Percentiles rank a stretch among this genome's conserved stretches.
Evolutionary conservation across 2,113 vertebrate species (phyloP).

Genomic region (Sinocyclocheilus anshuiensis): DNA sequence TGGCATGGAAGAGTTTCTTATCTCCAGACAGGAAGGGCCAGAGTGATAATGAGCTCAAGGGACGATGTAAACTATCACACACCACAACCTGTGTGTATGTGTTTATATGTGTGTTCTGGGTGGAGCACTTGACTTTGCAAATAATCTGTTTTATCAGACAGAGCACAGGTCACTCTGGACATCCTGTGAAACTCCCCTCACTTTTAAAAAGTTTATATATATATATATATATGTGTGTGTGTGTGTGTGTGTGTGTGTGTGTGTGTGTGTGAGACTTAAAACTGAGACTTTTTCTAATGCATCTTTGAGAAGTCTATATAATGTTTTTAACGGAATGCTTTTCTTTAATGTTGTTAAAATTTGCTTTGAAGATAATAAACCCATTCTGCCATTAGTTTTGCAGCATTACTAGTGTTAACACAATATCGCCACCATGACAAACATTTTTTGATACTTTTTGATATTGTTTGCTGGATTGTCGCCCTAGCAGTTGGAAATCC

Average conservation of each 20-base stretch:
- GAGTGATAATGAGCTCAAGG: slow-evolving; percentile 55
- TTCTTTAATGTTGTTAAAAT: no score
- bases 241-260: no score
- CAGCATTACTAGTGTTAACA: neutral
- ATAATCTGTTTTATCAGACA: slow-evolving; percentile 41
- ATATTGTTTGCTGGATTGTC: neutral
- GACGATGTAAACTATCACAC: slow-evolving; percentile 44
- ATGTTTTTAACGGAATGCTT: no score
- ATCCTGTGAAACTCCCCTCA: slow-evolving; percentile 26
- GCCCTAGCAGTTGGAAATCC: no score
- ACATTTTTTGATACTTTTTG: neutral
- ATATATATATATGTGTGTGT: no score
- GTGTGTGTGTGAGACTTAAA: neutral
- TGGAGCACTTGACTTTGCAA: slow-evolving; percentile 33
- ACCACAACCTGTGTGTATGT: slow-evolving; percentile 36
- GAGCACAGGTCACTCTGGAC: slow-evolving; percentile 23
- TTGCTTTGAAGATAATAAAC: neutral
- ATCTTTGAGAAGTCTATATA: no score
- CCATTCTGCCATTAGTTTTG: neutral
- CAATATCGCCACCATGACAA: neutral
- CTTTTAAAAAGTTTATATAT: neutral
- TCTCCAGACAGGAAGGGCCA: slow-evolving; percentile 54
- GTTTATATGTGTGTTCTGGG: slow-evolving; percentile 37
- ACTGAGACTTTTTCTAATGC: neutral
- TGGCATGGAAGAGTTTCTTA: slow-evolving; percentile 34